phyloP scores from a whole-genome alignment of 2,888 invertebrate species.

The Thalpophila matura region DNA sequence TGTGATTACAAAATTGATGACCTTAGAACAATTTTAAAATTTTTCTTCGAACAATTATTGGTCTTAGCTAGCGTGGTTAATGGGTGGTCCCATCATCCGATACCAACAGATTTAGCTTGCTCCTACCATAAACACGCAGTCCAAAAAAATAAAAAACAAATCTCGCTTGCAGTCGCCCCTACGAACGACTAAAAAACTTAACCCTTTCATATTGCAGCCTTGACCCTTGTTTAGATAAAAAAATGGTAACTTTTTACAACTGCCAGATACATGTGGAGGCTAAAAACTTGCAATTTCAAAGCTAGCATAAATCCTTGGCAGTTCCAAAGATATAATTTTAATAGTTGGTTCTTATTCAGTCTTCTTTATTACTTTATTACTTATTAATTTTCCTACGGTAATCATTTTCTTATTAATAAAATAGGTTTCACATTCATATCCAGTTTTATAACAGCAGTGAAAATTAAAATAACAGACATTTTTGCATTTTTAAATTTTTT shows the following conservation, averaged over 20 bases:
- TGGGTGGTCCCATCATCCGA: slow-evolving; percentile 54
- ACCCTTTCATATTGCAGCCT: slow-evolving; percentile 72
- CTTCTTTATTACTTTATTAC: slow-evolving; percentile 25
- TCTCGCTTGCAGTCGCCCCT: slow-evolving; percentile 53
- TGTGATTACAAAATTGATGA: too few relatives aligned
- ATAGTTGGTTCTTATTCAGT: neutral
- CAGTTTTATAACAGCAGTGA: slow-evolving; percentile 40
- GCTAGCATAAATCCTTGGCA: neutral
- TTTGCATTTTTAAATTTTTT: slow-evolving; percentile 18
- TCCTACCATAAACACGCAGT: slow-evolving; percentile 60
- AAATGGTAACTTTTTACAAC: slow-evolving; percentile 46
- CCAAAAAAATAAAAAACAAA: slow-evolving; percentile 56
- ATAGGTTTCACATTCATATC: slow-evolving; percentile 16
- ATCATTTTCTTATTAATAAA: slow-evolving; percentile 32
- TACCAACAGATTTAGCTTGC: slow-evolving; percentile 31
- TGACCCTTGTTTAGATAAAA: slow-evolving; percentile 65
- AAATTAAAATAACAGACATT: slow-evolving; percentile 34
- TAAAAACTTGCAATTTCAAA: slow-evolving; percentile 26
- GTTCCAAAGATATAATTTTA: slow-evolving; percentile 23
- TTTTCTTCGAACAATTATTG: too few relatives aligned
- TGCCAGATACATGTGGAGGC: neutral
- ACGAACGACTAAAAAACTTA: slow-evolving; percentile 62
- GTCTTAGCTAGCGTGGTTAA: slow-evolving; percentile 24
- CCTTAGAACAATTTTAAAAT: too few relatives aligned
- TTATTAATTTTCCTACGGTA: slow-evolving; percentile 8